Conservation (phyloP, 2,888 invertebrate genomes). For the Strigamia maritima region DNA sequence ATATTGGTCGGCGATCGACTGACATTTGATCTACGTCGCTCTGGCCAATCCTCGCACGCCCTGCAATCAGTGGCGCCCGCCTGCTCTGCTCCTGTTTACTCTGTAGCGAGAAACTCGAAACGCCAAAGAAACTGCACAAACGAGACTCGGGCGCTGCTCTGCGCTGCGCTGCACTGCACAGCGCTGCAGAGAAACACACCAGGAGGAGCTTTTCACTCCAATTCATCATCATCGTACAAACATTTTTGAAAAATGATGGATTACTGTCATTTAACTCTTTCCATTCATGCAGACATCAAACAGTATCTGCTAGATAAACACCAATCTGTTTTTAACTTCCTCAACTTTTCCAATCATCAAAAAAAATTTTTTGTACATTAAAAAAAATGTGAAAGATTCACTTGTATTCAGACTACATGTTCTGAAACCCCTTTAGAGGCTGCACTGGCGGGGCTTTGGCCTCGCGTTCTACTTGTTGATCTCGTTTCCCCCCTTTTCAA, state of each 20-base stretch:
- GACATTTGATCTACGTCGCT: constrained; percentile 7
- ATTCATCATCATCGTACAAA: background rate
- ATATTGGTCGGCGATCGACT: constrained; percentile 23
- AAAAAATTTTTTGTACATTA: background rate
- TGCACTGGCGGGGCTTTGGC: background rate
- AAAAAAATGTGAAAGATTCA: background rate
- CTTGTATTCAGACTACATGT: background rate
- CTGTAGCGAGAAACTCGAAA: background rate
- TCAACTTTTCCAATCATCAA: background rate
- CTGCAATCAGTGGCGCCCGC: constrained; percentile 19
- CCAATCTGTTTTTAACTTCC: background rate
- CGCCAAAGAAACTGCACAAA: constrained; percentile 1
- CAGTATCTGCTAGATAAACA: background rate
- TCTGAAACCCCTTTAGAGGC: background rate
- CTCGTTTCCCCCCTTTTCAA: background rate
- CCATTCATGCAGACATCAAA: background rate
- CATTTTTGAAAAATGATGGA: background rate
- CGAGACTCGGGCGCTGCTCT: too few species aligned
- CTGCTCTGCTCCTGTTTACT: constrained; percentile 19
- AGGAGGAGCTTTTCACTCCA: background rate
- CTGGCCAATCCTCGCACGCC: constrained; percentile 8
- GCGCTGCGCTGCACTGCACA: too few species aligned
- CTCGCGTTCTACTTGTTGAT: constrained; percentile 19
- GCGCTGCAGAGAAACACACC: background rate
- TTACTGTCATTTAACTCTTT: constrained; percentile 11